Evolutionary conservation across 2,888 invertebrate genomes (phyloP).

Genomic region (Mesorhabditis spiculigera): DNA sequence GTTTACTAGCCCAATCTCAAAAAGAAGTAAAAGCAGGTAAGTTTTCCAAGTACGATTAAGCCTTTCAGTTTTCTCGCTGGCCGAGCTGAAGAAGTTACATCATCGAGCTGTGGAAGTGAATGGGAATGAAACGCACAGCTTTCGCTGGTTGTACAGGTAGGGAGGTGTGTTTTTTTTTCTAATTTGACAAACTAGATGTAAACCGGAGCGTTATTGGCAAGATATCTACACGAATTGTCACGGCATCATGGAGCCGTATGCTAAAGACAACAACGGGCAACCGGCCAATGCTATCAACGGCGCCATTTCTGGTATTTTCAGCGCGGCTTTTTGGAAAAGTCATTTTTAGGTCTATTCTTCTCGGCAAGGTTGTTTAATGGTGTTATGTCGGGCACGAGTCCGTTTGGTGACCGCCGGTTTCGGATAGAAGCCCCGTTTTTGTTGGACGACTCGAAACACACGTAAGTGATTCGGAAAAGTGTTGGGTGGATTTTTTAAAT

Average conservation of each 20-base stretch:
- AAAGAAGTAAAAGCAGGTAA: conserved; percentile 4
- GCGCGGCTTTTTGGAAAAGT: too few relatives aligned
- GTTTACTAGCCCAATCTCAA: background rate
- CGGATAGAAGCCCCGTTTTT: conserved; percentile 22
- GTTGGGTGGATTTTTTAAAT: too few relatives aligned
- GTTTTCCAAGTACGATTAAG: background rate
- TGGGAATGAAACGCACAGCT: conserved; percentile 28
- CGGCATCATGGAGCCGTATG: conserved; percentile 50
- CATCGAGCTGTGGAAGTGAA: conserved; percentile 23
- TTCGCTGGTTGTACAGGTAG: conserved; percentile 32
- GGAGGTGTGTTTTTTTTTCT: conserved; percentile 1
- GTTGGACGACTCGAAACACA: background rate
- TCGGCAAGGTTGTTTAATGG: conserved; percentile 47
- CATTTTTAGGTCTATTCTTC: conserved; percentile 56
- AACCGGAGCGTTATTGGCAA: conserved; percentile 48
- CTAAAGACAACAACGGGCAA: conserved; percentile 56
- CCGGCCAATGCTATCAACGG: conserved; percentile 51
- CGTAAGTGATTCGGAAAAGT: background rate
- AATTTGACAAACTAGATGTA: conserved; percentile 27
- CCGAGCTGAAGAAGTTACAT: conserved; percentile 23
- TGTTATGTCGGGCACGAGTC: conserved; percentile 43
- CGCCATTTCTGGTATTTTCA: conserved; percentile 28
- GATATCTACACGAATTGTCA: conserved; percentile 35
- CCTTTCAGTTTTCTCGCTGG: conserved; percentile 2
- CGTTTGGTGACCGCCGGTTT: conserved; percentile 54